phyloP scores from a whole-genome alignment of 1,140 invertebrate genomes.

The Leptinotarsa texana region DNA sequence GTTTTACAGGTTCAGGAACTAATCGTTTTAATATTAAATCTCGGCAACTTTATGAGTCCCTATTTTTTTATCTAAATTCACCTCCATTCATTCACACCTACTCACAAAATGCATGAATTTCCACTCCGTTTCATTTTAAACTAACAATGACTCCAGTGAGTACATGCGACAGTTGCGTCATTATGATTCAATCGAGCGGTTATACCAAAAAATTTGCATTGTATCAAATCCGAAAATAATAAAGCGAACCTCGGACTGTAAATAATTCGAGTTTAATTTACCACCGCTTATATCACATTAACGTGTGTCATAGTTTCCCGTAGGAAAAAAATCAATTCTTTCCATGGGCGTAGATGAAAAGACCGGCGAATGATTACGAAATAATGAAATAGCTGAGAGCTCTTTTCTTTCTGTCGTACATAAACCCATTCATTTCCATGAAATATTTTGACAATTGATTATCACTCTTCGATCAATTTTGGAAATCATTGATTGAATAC shows the following conservation, averaged over 20 bases:
- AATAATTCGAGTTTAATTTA: conserved; percentile 21
- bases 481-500: too few species aligned
- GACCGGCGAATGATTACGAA: too few species aligned
- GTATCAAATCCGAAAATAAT: conserved; percentile 12
- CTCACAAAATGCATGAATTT: neutral
- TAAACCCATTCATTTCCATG: too few species aligned
- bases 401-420: too few species aligned
- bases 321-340: neutral
- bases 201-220: conserved; percentile 5
- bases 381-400: too few species aligned
- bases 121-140: neutral
- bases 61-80: too few species aligned
- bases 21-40: too few species aligned
- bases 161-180: neutral
- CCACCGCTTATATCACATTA: neutral
- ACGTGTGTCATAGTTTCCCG: neutral
- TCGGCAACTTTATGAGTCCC: too few species aligned
- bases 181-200: neutral
- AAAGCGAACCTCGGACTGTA: conserved; percentile 6
- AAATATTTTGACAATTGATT: too few species aligned
- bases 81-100: too few species aligned
- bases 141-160: neutral
- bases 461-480: too few species aligned
- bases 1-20: too few species aligned
- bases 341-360: neutral